Evolutionary conservation across 2,888 invertebrate genomes (phyloP).

Genomic region (Melanargia galathea): DNA sequence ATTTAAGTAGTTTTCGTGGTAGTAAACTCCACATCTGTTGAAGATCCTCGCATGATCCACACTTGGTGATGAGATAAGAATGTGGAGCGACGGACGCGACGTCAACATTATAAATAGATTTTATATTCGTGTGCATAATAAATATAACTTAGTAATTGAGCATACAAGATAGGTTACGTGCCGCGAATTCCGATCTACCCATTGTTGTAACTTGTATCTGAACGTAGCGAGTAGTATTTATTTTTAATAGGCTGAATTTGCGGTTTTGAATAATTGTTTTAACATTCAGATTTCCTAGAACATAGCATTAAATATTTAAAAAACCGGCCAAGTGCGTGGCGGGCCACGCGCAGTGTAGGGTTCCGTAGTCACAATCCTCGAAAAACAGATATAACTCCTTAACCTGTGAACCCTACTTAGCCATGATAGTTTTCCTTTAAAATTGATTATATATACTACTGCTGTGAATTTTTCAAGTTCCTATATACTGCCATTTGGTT

Average conservation of each 20-base stretch:
- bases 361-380: too few species aligned
- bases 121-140: constrained; percentile 69
- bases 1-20: constrained; percentile 23
- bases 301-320: neutral
- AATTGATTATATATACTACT: too few species aligned
- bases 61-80: constrained; percentile 72
- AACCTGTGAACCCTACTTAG: too few species aligned
- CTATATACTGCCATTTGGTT: too few species aligned
- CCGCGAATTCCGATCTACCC: constrained; percentile 51
- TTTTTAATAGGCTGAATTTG: constrained; percentile 5
- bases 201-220: constrained; percentile 44
- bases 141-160: constrained; percentile 64
- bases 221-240: constrained; percentile 15
- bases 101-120: constrained; percentile 80
- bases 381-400: too few species aligned
- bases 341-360: too few species aligned
- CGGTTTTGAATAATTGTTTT: neutral
- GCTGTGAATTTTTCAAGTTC: too few species aligned
- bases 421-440: too few species aligned
- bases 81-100: constrained; percentile 70
- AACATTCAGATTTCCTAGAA: neutral
- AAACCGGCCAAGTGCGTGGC: too few species aligned
- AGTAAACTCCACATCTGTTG: constrained; percentile 51
- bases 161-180: constrained; percentile 54
- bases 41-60: constrained; percentile 57